Conservation (phyloP, 2,797 vertebrate species). For the Tenualosa ilisha region DNA sequence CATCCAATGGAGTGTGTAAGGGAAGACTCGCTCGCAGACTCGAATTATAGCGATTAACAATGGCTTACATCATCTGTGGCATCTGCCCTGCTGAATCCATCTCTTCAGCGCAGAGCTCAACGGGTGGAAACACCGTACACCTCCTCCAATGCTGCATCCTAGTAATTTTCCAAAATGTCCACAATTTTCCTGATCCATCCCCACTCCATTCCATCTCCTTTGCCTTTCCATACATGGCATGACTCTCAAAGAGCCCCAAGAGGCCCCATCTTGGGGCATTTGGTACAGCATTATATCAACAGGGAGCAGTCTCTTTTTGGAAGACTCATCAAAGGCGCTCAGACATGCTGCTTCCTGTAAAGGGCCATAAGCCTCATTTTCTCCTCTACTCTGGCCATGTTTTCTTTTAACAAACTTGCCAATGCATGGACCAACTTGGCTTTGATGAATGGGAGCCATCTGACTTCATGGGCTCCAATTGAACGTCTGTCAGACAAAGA, state of each 20-base stretch:
- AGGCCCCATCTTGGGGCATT: not conserved
- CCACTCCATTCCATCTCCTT: not conserved
- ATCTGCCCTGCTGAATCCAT: conserved; percentile 16
- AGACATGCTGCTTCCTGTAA: not conserved
- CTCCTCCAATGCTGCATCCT: conserved; percentile 1
- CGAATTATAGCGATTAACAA: conserved; percentile 32
- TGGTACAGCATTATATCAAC: not conserved
- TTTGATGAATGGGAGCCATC: not conserved
- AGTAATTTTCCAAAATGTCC: conserved; percentile 24
- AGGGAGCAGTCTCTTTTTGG: not conserved
- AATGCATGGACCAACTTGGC: not conserved
- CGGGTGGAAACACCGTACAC: not conserved
- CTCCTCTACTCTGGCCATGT: not conserved
- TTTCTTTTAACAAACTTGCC: not conserved
- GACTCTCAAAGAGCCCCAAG: not conserved
- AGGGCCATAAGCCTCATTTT: not conserved
- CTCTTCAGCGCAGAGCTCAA: not conserved
- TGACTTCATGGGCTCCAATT: not conserved
- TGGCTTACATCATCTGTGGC: conserved; percentile 42
- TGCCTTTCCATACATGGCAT: not conserved
- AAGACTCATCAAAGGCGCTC: not conserved
- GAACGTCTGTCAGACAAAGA: too few relatives aligned
- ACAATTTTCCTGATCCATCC: not conserved
- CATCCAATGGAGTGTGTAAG: conserved; percentile 41
- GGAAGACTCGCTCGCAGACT: conserved; percentile 32